Evolutionary conservation across 2,113 vertebrate genomes (phyloP), one percentile per base, ranked within the genome.

Genomic region (Cyrtonyx montezumae): DNA sequence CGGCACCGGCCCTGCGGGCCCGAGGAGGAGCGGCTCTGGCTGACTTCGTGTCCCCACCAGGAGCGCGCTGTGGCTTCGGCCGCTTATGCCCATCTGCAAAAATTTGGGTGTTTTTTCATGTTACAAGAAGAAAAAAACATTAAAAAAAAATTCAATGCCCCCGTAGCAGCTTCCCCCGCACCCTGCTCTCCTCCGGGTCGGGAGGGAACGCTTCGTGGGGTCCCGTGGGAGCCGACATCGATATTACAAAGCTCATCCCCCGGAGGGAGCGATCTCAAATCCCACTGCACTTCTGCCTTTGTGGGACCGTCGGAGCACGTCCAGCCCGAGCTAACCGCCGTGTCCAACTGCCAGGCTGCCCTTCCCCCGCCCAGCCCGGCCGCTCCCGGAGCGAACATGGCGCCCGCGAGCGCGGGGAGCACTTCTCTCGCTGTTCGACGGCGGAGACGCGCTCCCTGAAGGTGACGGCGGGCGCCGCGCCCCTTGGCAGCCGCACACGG

Each of bases 381-480:
- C 16, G 75, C 79, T 81, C 88, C 79, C 61, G 46, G 56, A 13
- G 13, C 61, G 75, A 70, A 65, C 13, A 40, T 32, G 51, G 87
- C 73, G 83, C 68, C 90, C 87, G 28, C 5, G 40, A 69, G 79
- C 3, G 5, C 86, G 58, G 30, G 42, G 40, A 74, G 13, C 26
- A 45, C 62, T 80, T 80, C 49, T 70, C 83, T 15, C 45, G 55
- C 63, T 58, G 66, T 46, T 78, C 43, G 94, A 83, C 79, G 58
- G 87, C 22, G 51, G 85, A 78, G 83, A 89, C 69, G 77, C 75
- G 58, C 62, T 90, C 83, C 87, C 79, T 59, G 88, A 90, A 94
- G 92, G 92, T 91, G 90, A 92, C 83, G 45, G 58, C 73, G 55
- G 94, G 91, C 66, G 68, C 80, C 34, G 32, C 25, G 51, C 46